Conservation (phyloP, 2,797 vertebrate genomes). For the Bovichtus diacanthus region DNA sequence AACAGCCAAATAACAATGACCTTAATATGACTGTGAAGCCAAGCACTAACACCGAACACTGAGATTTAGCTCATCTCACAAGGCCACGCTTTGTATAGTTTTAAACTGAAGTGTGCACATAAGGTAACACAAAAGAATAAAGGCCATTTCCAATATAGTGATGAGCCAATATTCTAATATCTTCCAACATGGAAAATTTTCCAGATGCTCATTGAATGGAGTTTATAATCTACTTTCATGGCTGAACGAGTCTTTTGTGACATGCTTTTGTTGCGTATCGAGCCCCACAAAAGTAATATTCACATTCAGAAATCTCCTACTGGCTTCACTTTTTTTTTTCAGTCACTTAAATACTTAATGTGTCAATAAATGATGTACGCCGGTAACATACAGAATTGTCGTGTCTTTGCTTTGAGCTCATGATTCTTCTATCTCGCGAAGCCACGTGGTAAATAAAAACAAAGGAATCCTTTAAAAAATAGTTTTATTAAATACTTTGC, state of each 20-base stretch:
- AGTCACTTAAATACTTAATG: slow-evolving; percentile 36
- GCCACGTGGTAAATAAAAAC: not conserved
- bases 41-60: not conserved
- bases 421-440: slow-evolving; percentile 17
- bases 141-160: slow-evolving; percentile 37
- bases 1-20: slow-evolving; percentile 10
- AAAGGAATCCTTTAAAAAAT: slow-evolving; percentile 51
- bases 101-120: slow-evolving; percentile 22
- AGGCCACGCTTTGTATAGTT: not conserved
- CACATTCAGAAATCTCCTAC: slow-evolving; percentile 53
- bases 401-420: not conserved
- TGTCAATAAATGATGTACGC: slow-evolving; percentile 40
- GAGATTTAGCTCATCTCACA: not conserved
- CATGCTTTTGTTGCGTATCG: slow-evolving; percentile 38
- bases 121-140: slow-evolving; percentile 41
- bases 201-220: slow-evolving; percentile 78
- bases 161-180: slow-evolving; percentile 54
- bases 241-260: slow-evolving; percentile 69
- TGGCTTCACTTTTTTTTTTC: slow-evolving; percentile 49
- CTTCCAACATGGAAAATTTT: slow-evolving; percentile 32
- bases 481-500: slow-evolving; percentile 69
- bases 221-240: slow-evolving; percentile 75
- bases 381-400: not conserved
- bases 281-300: slow-evolving; percentile 48
- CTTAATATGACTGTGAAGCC: slow-evolving; percentile 38